Percentiles rank a stretch among this genome's conserved stretches.
Conservation (phyloP, 2,113 vertebrate genomes). For the Nycticebus coucang region DNA sequence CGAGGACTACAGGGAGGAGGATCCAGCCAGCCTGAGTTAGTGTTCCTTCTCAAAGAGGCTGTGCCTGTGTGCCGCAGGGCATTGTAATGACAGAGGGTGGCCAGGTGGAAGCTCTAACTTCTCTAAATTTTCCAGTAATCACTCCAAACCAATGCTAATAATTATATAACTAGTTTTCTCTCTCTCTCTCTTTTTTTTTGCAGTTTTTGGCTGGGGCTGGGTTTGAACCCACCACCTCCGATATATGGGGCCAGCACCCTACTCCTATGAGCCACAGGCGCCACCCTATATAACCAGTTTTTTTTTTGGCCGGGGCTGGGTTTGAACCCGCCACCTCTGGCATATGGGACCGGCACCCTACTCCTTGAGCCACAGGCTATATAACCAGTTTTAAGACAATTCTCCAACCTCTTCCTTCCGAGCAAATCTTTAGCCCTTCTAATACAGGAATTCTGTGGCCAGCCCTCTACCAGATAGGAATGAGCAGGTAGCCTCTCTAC, state of each 20-base stretch:
- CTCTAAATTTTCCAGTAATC: background rate
- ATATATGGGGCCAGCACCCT: no score
- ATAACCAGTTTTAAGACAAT: background rate
- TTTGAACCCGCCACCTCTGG: no score
- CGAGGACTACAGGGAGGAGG: background rate
- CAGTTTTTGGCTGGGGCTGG: no score
- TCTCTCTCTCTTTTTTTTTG: no score
- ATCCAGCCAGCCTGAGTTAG: accelerated
- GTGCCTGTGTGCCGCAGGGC: background rate
- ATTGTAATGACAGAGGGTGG: accelerated
- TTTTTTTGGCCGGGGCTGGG: no score
- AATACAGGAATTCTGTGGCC: background rate
- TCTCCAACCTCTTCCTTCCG: background rate
- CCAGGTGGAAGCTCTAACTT: background rate
- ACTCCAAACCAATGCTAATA: background rate
- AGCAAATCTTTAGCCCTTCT: background rate
- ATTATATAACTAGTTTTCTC: background rate
- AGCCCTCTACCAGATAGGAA: background rate
- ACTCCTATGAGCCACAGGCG: no score
- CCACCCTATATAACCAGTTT: background rate
- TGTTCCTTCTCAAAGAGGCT: background rate
- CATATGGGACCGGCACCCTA: no score
- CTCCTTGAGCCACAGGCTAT: no score
- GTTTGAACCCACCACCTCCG: no score
- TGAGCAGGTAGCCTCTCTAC: background rate